Evolutionary conservation across 2,888 invertebrate species (phyloP).

Genomic region (Caenorhabditis sinica): DNA sequence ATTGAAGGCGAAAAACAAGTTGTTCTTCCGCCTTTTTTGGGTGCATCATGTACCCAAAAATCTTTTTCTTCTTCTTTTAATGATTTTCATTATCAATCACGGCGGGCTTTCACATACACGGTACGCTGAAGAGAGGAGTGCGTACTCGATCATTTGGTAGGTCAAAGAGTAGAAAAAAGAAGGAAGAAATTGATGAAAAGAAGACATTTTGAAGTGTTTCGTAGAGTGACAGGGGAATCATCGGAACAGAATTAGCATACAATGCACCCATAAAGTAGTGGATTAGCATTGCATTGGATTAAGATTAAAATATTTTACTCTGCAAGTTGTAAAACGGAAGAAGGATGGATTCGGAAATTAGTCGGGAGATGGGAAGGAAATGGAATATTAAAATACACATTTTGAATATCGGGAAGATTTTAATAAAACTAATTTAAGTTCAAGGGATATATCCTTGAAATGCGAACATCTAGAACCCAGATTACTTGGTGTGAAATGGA

Average conservation of each 20-base stretch:
- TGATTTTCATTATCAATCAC: constrained; percentile 50
- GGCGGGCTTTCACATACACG: constrained; percentile 36
- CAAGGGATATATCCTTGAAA: too few relatives aligned
- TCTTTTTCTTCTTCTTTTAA: constrained; percentile 16
- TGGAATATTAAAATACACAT: neutral
- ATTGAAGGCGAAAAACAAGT: constrained; percentile 39
- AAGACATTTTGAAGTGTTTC: constrained; percentile 28
- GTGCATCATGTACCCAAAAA: constrained; percentile 44
- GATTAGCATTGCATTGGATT: constrained; percentile 47
- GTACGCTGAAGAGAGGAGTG: neutral
- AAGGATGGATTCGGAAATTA: constrained; percentile 1
- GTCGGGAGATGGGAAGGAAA: neutral
- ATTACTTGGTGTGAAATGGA: too few relatives aligned
- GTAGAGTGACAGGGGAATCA: constrained; percentile 31
- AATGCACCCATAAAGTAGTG: constrained; percentile 38
- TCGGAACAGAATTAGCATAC: constrained; percentile 54
- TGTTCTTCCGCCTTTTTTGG: constrained; percentile 36
- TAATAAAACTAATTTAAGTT: too few relatives aligned
- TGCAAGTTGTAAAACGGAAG: constrained; percentile 7
- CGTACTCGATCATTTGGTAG: constrained; percentile 42
- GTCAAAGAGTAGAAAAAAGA: constrained; percentile 48
- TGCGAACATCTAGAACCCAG: too few relatives aligned
- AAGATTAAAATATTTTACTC: constrained; percentile 44
- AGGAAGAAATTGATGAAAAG: neutral
- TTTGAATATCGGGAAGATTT: too few relatives aligned